A percentile compares a stretch with the other conserved stretches of the same genome.
Evolutionary conservation across 2,888 invertebrate genomes (phyloP).

Genomic region (Oscheius sp.): DNA sequence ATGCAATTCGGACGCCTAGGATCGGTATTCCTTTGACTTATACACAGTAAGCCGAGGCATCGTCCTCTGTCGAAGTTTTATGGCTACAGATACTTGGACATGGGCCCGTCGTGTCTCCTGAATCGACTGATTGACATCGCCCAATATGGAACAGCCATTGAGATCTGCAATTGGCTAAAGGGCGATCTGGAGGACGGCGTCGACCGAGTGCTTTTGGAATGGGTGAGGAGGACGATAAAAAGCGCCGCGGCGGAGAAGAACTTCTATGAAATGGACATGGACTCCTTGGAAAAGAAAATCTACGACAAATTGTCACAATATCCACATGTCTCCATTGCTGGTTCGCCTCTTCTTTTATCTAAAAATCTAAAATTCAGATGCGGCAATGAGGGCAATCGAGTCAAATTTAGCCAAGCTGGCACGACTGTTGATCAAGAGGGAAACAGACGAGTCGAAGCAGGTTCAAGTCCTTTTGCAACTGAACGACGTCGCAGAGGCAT

Average conservation of each 20-base stretch:
- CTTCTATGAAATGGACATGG: slow-evolving; percentile 45
- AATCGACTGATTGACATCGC: slow-evolving; percentile 57
- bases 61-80: too few species aligned
- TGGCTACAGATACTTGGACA: slow-evolving; percentile 31
- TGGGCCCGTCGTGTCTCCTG: slow-evolving; percentile 46
- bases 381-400: slow-evolving; percentile 52
- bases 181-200: slow-evolving; percentile 48
- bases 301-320: slow-evolving; percentile 49
- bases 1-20: slow-evolving; percentile 45
- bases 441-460: slow-evolving; percentile 58
- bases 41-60: slow-evolving; percentile 41
- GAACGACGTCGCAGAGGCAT: slow-evolving; percentile 54
- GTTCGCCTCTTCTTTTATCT: too few species aligned
- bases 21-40: slow-evolving; percentile 56
- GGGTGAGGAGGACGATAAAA: slow-evolving; percentile 49
- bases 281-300: slow-evolving; percentile 51
- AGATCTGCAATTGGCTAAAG: slow-evolving; percentile 52
- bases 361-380: slow-evolving; percentile 54
- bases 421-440: slow-evolving; percentile 52
- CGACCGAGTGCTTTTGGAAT: slow-evolving; percentile 56
- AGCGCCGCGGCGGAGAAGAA: slow-evolving; percentile 39
- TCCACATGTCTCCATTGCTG: slow-evolving; percentile 60
- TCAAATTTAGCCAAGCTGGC: slow-evolving; percentile 55
- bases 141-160: slow-evolving; percentile 50
- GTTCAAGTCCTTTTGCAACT: slow-evolving; percentile 56